phyloP scores from a whole-genome alignment of 2,888 invertebrate genomes.

The Ctenicera cuprea region DNA sequence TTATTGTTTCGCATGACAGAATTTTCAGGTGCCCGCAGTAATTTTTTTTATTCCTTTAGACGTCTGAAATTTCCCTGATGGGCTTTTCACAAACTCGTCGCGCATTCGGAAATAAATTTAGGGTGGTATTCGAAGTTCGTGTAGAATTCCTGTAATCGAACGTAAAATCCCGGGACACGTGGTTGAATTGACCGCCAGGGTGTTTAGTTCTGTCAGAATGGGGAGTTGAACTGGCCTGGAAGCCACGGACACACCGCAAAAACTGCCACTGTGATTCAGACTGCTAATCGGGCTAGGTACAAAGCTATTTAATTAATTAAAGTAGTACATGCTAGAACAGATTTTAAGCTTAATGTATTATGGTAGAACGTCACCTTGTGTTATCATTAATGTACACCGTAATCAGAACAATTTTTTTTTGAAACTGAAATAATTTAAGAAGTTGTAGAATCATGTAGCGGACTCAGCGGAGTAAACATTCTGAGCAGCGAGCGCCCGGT shows the following conservation, averaged over 20 bases:
- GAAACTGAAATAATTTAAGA: too few relatives aligned
- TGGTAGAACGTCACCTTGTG: too few relatives aligned
- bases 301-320: slow-evolving; percentile 34
- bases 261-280: slow-evolving; percentile 15
- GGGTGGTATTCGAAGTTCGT: slow-evolving; percentile 15
- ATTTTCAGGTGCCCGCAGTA: slow-evolving; percentile 1
- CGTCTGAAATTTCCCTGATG: slow-evolving; percentile 23
- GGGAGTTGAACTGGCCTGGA: slow-evolving; percentile 11
- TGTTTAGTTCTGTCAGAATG: slow-evolving; percentile 33
- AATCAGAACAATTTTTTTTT: too few relatives aligned
- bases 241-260: slow-evolving; percentile 36
- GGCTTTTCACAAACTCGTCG: slow-evolving; percentile 19
- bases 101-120: slow-evolving; percentile 13
- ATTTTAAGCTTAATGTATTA: slow-evolving; percentile 1
- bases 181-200: slow-evolving; percentile 35
- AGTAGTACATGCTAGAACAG: background rate
- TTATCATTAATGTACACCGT: too few relatives aligned
- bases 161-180: slow-evolving; percentile 35
- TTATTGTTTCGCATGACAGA: background rate
- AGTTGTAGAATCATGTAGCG: too few relatives aligned
- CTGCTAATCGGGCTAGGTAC: slow-evolving; percentile 13
- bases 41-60: slow-evolving; percentile 7
- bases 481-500: too few relatives aligned
- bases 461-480: too few relatives aligned
- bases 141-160: slow-evolving; percentile 34